Evolutionary conservation across 2,113 vertebrate species (phyloP).

Genomic region (Ramphastos sulfuratus): DNA sequence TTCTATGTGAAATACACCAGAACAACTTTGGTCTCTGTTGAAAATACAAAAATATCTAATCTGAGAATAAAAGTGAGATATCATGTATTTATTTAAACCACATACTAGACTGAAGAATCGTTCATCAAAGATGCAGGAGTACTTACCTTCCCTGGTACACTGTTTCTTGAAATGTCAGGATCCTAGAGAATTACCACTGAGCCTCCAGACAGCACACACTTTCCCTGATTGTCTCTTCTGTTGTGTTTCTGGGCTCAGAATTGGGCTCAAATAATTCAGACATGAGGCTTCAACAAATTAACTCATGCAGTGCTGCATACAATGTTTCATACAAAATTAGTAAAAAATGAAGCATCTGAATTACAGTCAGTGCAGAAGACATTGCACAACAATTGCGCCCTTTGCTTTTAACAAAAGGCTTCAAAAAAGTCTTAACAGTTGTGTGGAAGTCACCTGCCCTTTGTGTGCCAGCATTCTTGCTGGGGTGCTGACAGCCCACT

Average conservation of each 20-base stretch:
- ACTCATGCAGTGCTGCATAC: neutral
- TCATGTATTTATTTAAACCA: neutral
- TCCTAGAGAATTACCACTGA: slow-evolving; percentile 21
- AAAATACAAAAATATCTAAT: slow-evolving; percentile 9
- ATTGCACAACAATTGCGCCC: neutral
- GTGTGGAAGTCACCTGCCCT: too few relatives aligned
- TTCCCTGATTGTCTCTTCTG: neutral
- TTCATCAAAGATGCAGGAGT: neutral
- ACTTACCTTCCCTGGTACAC: neutral
- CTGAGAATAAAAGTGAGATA: neutral
- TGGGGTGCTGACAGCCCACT: slow-evolving; percentile 18
- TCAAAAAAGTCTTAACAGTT: neutral
- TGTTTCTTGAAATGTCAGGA: neutral
- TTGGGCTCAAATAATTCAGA: neutral
- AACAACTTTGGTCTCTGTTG: neutral
- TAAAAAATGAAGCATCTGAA: neutral
- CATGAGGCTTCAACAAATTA: neutral
- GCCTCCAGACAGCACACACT: neutral
- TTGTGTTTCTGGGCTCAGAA: neutral
- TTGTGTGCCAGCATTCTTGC: too few relatives aligned
- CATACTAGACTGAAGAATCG: neutral
- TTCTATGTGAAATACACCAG: neutral
- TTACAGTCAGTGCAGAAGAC: neutral
- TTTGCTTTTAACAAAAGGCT: slow-evolving; percentile 29
- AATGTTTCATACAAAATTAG: neutral